Conservation (phyloP, 2,888 invertebrate genomes). For the Orchesella flavescens region DNA sequence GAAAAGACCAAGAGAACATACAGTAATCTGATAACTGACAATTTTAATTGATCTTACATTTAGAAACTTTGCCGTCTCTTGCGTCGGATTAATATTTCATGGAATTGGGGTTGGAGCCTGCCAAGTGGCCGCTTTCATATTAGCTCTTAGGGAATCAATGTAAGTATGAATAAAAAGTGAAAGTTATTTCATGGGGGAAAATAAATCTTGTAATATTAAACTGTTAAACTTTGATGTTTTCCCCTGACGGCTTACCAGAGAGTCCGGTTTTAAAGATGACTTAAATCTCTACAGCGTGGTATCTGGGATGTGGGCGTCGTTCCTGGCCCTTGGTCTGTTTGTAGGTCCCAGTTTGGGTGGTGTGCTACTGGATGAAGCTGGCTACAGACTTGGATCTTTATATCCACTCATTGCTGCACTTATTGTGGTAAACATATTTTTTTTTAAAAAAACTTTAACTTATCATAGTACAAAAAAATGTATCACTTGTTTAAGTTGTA, state of each 20-base stretch:
- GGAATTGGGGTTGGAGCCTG: constrained; percentile 90
- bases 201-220: neutral
- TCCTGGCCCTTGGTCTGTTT: constrained; percentile 90
- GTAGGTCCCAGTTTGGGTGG: constrained; percentile 86
- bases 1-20: no score
- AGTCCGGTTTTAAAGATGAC: constrained; percentile 85
- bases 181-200: no score
- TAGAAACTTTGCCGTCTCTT: constrained; percentile 81
- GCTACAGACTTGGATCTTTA: constrained; percentile 82
- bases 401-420: constrained; percentile 82
- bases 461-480: no score
- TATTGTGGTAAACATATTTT: constrained; percentile 78
- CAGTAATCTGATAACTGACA: no score
- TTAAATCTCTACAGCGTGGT: constrained; percentile 91
- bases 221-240: neutral
- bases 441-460: no score
- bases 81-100: constrained; percentile 83
- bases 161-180: constrained; percentile 76
- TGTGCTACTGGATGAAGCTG: constrained; percentile 82
- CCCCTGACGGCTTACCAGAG: neutral
- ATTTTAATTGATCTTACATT: neutral
- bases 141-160: constrained; percentile 86
- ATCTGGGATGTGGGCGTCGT: constrained; percentile 92
- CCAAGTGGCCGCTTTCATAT: constrained; percentile 89
- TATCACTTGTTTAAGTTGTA: no score